Evolutionary conservation across 2,888 invertebrate genomes (phyloP).

Genomic region (Ariolimax columbianus): DNA sequence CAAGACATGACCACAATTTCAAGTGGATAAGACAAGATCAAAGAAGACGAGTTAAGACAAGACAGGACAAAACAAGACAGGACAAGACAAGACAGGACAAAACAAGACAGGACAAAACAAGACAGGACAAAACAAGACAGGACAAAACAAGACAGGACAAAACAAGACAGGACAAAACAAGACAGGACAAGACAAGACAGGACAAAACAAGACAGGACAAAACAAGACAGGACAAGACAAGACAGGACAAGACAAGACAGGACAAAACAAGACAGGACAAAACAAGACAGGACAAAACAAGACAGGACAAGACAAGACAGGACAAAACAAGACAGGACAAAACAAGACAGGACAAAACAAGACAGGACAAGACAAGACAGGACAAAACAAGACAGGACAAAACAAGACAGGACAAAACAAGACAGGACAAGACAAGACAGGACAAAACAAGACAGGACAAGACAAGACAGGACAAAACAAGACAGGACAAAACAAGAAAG

Average conservation of each 20-base stretch:
- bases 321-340: neutral
- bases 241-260: neutral
- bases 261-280: too few species aligned
- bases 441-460: neutral
- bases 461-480: neutral
- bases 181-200: neutral
- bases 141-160: neutral
- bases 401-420: neutral
- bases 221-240: neutral
- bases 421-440: neutral
- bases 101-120: neutral
- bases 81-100: too few species aligned
- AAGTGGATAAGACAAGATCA: too few species aligned
- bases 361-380: neutral
- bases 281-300: neutral
- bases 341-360: neutral
- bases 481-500: neutral
- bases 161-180: neutral
- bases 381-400: neutral
- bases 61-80: too few species aligned
- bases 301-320: neutral
- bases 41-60: neutral
- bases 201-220: neutral
- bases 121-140: neutral
- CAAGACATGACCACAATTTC: too few species aligned